phyloP scores from a whole-genome alignment of 2,113 vertebrate species.

The Rhegmatorhina hoffmannsi region DNA sequence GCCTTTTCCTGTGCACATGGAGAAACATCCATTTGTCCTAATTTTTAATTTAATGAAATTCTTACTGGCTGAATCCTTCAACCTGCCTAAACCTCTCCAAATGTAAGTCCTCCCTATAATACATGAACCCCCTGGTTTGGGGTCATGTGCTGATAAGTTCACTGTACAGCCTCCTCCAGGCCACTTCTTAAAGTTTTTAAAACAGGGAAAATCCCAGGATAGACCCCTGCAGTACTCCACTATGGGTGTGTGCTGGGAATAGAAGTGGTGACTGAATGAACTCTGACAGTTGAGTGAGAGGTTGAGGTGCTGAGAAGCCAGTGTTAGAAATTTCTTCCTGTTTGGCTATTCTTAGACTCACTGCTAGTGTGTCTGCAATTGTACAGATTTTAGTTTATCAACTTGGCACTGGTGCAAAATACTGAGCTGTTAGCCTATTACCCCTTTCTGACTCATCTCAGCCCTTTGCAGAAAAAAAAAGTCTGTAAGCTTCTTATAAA shows the following conservation, averaged over 20 bases:
- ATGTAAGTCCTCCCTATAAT: neutral
- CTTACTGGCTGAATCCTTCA: neutral
- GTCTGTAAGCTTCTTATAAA: neutral
- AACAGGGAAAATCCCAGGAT: neutral
- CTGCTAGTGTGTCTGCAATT: neutral
- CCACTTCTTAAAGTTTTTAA: neutral
- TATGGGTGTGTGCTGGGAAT: neutral
- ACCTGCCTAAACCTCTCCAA: neutral
- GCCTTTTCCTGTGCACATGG: neutral
- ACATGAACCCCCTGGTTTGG: neutral
- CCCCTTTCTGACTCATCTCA: neutral
- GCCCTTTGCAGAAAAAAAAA: neutral
- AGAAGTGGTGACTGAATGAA: neutral
- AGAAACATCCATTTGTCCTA: neutral
- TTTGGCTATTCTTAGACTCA: neutral
- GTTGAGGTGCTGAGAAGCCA: neutral
- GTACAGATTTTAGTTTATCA: neutral
- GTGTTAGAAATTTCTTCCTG: neutral
- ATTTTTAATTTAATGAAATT: neutral
- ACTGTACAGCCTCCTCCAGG: neutral
- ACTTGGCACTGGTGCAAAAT: neutral
- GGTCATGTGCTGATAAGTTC: neutral
- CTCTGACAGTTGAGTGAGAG: neutral
- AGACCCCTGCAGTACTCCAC: neutral
- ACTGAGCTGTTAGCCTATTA: neutral